Conservation (phyloP, 2,888 invertebrate genomes). For the Synergus laeviventris region DNA sequence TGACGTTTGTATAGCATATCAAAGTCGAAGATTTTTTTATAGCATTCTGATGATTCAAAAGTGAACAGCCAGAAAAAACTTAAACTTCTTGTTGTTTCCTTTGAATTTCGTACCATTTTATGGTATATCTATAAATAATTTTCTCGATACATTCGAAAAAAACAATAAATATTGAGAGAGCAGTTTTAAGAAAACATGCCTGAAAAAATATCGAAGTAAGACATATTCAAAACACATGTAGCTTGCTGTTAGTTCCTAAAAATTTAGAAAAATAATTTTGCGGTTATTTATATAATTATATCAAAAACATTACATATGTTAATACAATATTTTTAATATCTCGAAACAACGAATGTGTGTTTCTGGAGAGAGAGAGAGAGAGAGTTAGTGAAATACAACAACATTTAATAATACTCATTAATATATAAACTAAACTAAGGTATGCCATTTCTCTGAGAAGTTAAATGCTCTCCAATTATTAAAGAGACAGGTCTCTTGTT, state of each 20-base stretch:
- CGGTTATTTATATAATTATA: background rate
- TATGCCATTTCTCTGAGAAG: background rate
- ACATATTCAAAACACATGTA: background rate
- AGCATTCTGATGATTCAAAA: constrained; percentile 56
- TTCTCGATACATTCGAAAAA: background rate
- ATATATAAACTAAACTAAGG: background rate
- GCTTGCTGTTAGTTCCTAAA: constrained; percentile 32
- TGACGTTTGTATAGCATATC: constrained; percentile 53
- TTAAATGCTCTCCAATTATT: background rate
- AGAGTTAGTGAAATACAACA: no score
- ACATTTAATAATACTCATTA: background rate
- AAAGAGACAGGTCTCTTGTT: background rate
- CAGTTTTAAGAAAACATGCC: constrained; percentile 24
- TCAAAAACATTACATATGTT: background rate
- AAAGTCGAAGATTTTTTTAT: constrained; percentile 44
- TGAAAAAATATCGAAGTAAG: constrained; percentile 4
- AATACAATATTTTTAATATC: background rate
- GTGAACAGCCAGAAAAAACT: background rate
- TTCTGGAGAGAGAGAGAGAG: no score
- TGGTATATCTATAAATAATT: background rate
- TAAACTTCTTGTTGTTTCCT: background rate
- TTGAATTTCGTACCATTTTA: no score
- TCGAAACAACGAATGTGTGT: background rate
- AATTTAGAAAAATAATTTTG: background rate
- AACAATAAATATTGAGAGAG: constrained; percentile 12